Conservation (phyloP, 2,113 vertebrate species). For the Scortum barcoo region DNA sequence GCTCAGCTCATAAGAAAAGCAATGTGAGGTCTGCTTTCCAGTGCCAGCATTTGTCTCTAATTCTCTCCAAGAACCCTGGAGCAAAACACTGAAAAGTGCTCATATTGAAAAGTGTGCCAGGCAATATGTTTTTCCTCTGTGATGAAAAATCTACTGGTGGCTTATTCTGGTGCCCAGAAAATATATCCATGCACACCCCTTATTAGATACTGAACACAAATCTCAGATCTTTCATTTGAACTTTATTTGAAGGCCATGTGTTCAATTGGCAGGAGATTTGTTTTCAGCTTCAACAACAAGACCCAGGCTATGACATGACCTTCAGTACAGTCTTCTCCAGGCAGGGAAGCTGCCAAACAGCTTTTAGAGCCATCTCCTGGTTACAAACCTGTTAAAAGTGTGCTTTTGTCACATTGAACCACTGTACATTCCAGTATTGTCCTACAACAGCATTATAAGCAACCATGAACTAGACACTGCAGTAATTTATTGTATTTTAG, state of each 20-base stretch:
- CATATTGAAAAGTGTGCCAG: constrained; percentile 62
- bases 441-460: neutral
- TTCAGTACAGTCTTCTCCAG: neutral
- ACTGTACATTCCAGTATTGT: neutral
- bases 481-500: neutral
- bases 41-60: constrained; percentile 68
- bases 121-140: constrained; percentile 33
- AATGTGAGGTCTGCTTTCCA: constrained; percentile 54
- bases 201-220: neutral
- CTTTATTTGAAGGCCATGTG: constrained; percentile 14
- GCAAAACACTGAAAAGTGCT: constrained; percentile 41
- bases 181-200: neutral
- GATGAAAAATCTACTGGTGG: constrained; percentile 34
- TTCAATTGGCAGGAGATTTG: constrained; percentile 3
- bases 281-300: neutral
- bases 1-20: constrained; percentile 58
- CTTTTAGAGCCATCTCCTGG: neutral
- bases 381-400: neutral
- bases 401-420: neutral
- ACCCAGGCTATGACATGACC: neutral
- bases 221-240: constrained; percentile 16
- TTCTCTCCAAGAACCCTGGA: constrained; percentile 56
- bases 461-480: no score
- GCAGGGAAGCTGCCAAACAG: neutral
- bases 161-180: constrained; percentile 24